Evolutionary conservation across 2,113 vertebrate species (phyloP).

Genomic region (Atherinomorus stipes): DNA sequence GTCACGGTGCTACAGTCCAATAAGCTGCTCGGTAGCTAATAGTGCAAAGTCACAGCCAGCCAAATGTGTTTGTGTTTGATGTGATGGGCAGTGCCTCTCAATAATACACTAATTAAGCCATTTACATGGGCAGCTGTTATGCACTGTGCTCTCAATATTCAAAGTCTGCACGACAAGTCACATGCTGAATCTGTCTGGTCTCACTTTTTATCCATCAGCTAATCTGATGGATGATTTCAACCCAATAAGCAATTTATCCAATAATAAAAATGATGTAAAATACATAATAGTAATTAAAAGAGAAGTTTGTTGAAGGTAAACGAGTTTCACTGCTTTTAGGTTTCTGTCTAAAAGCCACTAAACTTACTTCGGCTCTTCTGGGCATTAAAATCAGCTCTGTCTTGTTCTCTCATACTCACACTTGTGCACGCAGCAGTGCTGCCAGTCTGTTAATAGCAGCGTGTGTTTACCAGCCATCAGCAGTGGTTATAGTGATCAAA

Average conservation of each 20-base stretch:
- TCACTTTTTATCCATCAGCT: no score
- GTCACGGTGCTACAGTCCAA: no score
- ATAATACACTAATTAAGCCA: neutral
- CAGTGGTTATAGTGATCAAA: conserved; percentile 70
- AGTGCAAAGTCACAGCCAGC: no score
- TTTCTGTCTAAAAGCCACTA: conserved; percentile 16
- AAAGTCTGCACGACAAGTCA: no score
- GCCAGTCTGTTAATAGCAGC: conserved; percentile 43
- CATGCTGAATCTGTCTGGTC: no score
- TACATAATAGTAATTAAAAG: neutral
- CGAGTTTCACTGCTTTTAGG: neutral
- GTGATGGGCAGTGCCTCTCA: neutral
- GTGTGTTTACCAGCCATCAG: conserved; percentile 62
- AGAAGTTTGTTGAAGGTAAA: neutral
- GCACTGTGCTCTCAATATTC: no score
- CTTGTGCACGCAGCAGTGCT: conserved; percentile 11
- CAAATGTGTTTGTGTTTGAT: neutral
- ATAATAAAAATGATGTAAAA: no score
- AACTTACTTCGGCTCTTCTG: conserved; percentile 21
- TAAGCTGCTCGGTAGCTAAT: neutral
- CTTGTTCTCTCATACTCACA: neutral
- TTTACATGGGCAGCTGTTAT: neutral
- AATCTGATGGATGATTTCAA: no score
- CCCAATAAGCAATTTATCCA: no score
- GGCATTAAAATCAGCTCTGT: conserved; percentile 29